These are phyloP conservation scores for Andrena camellia DNA, from an alignment of 2,888 invertebrate genomes.

Conservation along the genomic window DNA sequence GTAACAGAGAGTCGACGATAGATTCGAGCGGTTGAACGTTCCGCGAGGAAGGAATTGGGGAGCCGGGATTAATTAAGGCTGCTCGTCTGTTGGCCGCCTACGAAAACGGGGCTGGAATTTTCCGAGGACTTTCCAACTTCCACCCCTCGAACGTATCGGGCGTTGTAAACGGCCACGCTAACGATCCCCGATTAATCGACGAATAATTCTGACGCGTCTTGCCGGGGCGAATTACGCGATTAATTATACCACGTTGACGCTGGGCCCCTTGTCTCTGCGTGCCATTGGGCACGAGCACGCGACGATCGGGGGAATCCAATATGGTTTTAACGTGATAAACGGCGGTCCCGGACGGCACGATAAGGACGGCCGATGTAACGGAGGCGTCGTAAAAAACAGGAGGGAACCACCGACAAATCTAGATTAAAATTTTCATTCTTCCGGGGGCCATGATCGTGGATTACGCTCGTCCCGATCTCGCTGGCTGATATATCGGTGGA, in stretches of 20 bases:
- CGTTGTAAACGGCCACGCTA: conserved; percentile 45
- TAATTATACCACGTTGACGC: conserved; percentile 46
- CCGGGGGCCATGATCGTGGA: conserved; percentile 26
- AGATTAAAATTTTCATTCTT: conserved; percentile 43
- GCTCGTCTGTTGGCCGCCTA: conserved; percentile 21
- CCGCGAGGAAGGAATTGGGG: conserved; percentile 30
- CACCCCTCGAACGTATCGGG: conserved; percentile 37
- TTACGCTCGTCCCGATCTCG: conserved; percentile 22
- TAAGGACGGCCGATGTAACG: conserved; percentile 48
- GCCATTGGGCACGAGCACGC: conserved; percentile 41
- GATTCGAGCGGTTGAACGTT: conserved; percentile 55
- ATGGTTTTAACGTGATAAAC: conserved; percentile 70
- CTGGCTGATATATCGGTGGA: conserved; percentile 9
- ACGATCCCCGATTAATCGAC: conserved; percentile 62
- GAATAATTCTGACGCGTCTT: conserved; percentile 60
- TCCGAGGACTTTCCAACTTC: conserved; percentile 55
- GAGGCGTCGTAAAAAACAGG: conserved; percentile 22
- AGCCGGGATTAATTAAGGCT: conserved; percentile 54
- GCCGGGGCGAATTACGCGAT: conserved; percentile 52
- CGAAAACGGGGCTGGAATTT: conserved; percentile 52
- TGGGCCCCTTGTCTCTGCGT: conserved; percentile 24
- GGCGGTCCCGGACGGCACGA: conserved; percentile 60
- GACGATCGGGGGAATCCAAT: conserved; percentile 50
- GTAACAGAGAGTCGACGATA: conserved; percentile 22
- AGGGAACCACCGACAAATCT: conserved; percentile 48